Percentiles rank a stretch among this genome's conserved stretches.
Evolutionary conservation across 1,140 invertebrate genomes (phyloP).

Genomic region (Argopecten irradians): DNA sequence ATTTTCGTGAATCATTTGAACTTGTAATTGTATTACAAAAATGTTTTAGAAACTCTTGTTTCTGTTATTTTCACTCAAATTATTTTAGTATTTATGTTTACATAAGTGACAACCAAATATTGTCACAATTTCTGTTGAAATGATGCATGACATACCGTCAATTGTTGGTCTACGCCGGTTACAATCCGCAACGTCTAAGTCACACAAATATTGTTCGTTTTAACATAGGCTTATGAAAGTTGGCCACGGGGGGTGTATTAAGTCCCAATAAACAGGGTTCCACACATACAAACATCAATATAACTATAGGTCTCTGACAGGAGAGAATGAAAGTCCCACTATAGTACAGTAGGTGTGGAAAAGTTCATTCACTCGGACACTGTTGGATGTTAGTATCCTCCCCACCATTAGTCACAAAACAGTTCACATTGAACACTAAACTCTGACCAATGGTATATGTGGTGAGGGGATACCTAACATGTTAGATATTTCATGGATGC

Average conservation of each 20-base stretch:
- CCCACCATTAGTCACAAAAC: constrained; percentile 7
- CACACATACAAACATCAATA: constrained; percentile 9
- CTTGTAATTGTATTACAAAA: no score
- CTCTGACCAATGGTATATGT: constrained; percentile 5
- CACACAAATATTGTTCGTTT: constrained; percentile 14
- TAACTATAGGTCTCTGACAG: background rate
- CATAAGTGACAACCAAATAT: background rate
- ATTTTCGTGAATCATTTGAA: no score
- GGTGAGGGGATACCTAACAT: background rate
- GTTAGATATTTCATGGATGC: background rate
- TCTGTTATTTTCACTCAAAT: background rate
- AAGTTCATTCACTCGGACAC: constrained; percentile 5
- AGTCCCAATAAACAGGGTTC: background rate
- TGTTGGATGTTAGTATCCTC: constrained; percentile 15
- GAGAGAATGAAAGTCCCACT: constrained; percentile 12
- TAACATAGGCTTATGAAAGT: background rate
- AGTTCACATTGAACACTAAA: background rate
- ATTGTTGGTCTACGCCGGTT: background rate
- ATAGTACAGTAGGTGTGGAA: constrained; percentile 8
- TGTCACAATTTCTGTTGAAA: background rate
- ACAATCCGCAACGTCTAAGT: constrained; percentile 1
- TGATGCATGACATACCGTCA: constrained; percentile 11
- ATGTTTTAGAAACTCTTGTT: no score
- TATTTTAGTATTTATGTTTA: background rate
- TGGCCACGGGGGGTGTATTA: background rate